Evolutionary conservation across 2,113 vertebrate species (phyloP).

Genomic region (Columbina picui): DNA sequence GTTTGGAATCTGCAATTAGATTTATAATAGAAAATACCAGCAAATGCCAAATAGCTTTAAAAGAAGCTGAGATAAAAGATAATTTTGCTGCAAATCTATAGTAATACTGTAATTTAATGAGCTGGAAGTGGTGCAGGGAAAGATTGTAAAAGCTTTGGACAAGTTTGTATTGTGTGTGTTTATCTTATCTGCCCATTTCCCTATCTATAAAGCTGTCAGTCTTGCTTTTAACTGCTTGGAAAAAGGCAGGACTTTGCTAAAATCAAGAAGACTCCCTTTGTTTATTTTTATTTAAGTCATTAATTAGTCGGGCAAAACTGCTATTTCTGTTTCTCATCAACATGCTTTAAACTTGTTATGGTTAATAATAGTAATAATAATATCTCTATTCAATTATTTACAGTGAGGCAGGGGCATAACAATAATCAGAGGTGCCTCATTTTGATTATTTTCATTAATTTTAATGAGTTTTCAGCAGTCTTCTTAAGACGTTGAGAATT

Average conservation of each 20-base stretch:
- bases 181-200: constrained; percentile 38
- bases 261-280: constrained; percentile 47
- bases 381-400: constrained; percentile 31
- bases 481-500: background rate
- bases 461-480: constrained; percentile 1
- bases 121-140: constrained; percentile 48
- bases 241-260: constrained; percentile 50
- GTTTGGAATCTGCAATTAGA: constrained; percentile 99
- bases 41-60: constrained; percentile 82
- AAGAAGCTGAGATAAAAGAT: constrained; percentile 79
- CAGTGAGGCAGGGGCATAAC: background rate
- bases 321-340: constrained; percentile 44
- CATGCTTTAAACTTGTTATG: constrained; percentile 24
- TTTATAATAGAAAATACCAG: constrained; percentile 91
- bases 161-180: constrained; percentile 33
- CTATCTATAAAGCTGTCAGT: constrained; percentile 55
- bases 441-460: constrained; percentile 31
- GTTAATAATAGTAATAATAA: constrained; percentile 48
- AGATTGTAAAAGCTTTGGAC: constrained; percentile 50
- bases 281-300: constrained; percentile 54
- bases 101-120: constrained; percentile 69
- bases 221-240: constrained; percentile 51
- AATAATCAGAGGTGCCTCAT: constrained; percentile 13
- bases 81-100: constrained; percentile 78
- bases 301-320: constrained; percentile 59